Percentiles rank a stretch among this genome's conserved stretches.
Conservation (phyloP, 2,113 vertebrate genomes). For the Bos javanicus region DNA sequence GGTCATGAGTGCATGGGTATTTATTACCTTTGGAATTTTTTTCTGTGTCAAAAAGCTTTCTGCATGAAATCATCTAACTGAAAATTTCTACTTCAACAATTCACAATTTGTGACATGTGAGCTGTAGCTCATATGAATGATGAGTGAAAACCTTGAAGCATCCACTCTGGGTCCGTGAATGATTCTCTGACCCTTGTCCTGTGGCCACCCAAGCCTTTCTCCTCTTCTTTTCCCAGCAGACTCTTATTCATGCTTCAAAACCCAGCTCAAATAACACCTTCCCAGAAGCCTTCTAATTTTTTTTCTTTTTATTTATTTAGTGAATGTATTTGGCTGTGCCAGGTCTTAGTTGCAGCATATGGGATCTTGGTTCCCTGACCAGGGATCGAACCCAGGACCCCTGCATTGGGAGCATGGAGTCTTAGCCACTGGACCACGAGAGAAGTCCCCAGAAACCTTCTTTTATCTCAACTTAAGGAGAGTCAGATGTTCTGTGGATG, state of each 20-base stretch:
- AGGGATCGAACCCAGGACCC: neutral
- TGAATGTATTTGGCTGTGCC: neutral
- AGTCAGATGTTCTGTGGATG: neutral
- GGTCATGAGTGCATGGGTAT: neutral
- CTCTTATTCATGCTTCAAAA: conserved; percentile 45
- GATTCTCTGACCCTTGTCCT: neutral
- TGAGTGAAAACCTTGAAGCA: neutral
- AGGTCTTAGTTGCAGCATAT: neutral
- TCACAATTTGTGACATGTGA: neutral
- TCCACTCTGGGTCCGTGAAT: neutral
- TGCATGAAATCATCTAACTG: neutral
- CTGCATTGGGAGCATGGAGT: neutral
- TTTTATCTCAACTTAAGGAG: neutral
- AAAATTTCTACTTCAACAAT: neutral
- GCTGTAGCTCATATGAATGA: neutral
- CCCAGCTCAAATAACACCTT: neutral
- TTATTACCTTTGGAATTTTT: neutral
- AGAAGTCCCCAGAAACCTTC: neutral
- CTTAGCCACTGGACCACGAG: neutral
- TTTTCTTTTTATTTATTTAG: neutral
- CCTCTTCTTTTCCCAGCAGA: neutral
- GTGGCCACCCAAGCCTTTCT: neutral
- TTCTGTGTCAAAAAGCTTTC: neutral
- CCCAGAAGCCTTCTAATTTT: neutral
- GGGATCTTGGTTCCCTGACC: neutral